Base-by-base conservation (phyloP, 1,140 invertebrate genomes). In the Euura lappo region DNA sequence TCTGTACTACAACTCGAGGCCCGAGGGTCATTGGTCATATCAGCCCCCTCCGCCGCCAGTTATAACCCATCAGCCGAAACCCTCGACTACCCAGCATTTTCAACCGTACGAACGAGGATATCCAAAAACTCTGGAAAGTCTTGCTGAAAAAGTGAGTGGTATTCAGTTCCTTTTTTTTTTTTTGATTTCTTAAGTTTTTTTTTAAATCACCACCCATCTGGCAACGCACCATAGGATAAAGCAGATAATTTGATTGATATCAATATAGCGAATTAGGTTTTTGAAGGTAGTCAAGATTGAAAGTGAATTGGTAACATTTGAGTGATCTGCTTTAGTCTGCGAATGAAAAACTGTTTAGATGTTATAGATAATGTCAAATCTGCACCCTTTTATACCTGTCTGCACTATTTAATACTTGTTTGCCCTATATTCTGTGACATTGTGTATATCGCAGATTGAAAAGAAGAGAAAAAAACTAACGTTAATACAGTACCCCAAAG, bases 121-220 rank as follows among this genome's bases (percentile, higher is more conserved):
- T 85, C 95, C 95, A n/a, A 96, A 96, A 82, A 97, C 96, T 0
- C 83, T 97, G 69, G 95, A 97, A 83, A 96, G 94, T 80, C 89
- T 97, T 2, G 95, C 95, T 1, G 95, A 97, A 84, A 96, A 96
- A 89, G 94, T 88, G 83, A 87, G 85, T 78, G 13, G 13, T 6
- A 60, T 8, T 60, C 51, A 3, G 13, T n/a, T 60, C 4, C 13
- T 83, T 43, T 80, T 70, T 75, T 78, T 70, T 7, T 28, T 28
- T 28, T 28, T 28, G 1, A 28, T 28, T 28, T 28, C 1, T 28
- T 1, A 28, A 28, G 28, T 28, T 28, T 28, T 28, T 28, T 28
- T 28, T 28, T 28, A 28, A 28, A 28, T 28, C 28, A 28, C 28
- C 6, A 60, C 10, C 51, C 10, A 60, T 60, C 6, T 60, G 51